These are phyloP conservation scores for Drosophila subpulchrella DNA, from an alignment of 1,140 invertebrate species.

Conservation along the genomic window DNA sequence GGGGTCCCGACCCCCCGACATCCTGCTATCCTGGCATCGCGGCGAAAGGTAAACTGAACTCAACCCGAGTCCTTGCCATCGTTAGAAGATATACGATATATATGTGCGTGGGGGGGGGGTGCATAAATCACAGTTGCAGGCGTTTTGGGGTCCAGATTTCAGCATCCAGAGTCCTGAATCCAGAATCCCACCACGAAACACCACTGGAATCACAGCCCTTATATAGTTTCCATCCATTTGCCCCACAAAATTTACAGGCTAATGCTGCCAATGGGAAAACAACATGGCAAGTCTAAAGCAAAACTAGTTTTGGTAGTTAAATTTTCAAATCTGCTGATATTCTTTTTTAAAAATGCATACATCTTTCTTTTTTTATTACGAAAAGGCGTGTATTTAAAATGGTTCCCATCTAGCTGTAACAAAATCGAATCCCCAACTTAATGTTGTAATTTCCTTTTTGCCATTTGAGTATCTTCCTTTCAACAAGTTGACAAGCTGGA, in stretches of 20 bases:
- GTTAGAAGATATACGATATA: slow-evolving; percentile 30
- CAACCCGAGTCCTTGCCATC: slow-evolving; percentile 46
- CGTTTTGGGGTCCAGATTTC: slow-evolving; percentile 27
- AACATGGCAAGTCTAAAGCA: not conserved
- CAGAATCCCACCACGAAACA: slow-evolving; percentile 11
- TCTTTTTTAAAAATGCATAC: no score
- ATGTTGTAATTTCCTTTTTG: slow-evolving; percentile 4
- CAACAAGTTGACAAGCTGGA: not conserved
- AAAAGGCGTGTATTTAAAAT: no score
- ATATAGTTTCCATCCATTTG: slow-evolving; percentile 9
- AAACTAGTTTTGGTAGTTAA: not conserved
- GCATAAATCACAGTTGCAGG: slow-evolving; percentile 55
- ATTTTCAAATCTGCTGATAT: no score
- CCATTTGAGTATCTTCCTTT: not conserved
- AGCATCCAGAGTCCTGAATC: not conserved
- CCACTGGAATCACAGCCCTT: slow-evolving; percentile 31
- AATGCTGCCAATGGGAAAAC: slow-evolving; percentile 36
- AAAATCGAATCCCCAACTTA: not conserved
- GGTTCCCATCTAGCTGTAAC: not conserved
- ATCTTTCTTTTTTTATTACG: no score
- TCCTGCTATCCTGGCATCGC: not conserved
- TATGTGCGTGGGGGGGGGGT: slow-evolving; percentile 15
- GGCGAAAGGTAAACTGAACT: slow-evolving; percentile 29
- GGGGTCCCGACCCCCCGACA: not conserved
- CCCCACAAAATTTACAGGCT: slow-evolving; percentile 38